Conservation (phyloP, 2,113 vertebrate genomes). For the Microcebus murinus region DNA sequence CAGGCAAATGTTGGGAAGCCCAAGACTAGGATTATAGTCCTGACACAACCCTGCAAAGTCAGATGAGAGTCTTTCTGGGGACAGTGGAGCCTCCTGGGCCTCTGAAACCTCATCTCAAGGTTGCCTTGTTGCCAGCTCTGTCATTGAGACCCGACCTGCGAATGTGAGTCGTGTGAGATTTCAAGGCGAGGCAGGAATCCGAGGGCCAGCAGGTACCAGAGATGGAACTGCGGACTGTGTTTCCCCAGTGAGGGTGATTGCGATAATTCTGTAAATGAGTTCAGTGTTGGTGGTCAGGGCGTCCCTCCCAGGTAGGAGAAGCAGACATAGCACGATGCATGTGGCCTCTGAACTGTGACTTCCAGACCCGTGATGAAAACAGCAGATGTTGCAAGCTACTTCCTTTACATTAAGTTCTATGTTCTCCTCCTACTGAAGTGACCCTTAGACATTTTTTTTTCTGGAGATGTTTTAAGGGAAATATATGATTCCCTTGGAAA, state of each 20-base stretch:
- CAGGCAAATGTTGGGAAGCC: neutral
- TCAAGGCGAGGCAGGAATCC: neutral
- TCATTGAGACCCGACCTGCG: neutral
- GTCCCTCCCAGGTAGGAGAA: neutral
- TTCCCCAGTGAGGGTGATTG: neutral
- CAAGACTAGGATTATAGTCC: too few relatives aligned
- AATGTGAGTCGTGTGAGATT: neutral
- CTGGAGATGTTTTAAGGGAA: neutral
- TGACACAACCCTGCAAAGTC: neutral
- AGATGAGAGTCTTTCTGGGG: neutral
- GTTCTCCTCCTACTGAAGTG: neutral
- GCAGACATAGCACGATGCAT: accelerated
- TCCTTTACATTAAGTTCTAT: neutral
- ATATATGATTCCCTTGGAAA: neutral
- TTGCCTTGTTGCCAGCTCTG: neutral
- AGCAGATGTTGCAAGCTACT: neutral
- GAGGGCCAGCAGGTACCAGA: neutral
- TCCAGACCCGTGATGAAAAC: neutral
- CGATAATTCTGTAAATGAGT: neutral
- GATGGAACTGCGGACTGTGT: too few relatives aligned
- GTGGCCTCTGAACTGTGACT: neutral
- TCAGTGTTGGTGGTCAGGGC: neutral
- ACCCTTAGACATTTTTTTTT: neutral
- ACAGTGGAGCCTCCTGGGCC: neutral
- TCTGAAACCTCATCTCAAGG: accelerated